Conservation (phyloP, 2,797 vertebrate genomes). For the Staurois parvus region DNA sequence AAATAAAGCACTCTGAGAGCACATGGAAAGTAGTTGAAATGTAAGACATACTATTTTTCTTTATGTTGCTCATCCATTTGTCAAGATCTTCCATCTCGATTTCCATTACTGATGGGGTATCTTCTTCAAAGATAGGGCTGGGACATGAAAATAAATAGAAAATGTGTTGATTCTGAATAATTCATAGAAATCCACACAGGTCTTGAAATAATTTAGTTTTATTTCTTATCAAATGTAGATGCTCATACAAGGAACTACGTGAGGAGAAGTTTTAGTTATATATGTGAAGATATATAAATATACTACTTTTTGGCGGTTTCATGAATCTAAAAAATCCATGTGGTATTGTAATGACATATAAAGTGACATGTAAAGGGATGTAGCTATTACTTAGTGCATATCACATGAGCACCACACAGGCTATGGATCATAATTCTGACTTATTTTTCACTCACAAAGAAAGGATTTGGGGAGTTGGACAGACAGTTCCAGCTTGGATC, state of each 20-base stretch:
- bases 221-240: background rate
- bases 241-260: background rate
- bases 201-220: background rate
- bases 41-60: constrained; percentile 79
- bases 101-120: constrained; percentile 96
- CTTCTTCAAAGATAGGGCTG: constrained; percentile 98
- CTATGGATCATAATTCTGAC: too few relatives aligned
- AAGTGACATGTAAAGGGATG: background rate
- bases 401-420: background rate
- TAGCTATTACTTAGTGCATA: background rate
- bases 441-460: too few relatives aligned
- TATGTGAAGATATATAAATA: background rate
- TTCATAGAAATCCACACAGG: background rate
- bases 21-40: background rate
- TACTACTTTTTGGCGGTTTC: background rate
- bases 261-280: background rate
- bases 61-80: constrained; percentile 89
- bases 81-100: constrained; percentile 97
- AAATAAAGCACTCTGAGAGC: constrained; percentile 2
- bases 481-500: too few relatives aligned
- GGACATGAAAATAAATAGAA: constrained; percentile 26
- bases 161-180: background rate
- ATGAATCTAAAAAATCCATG: background rate
- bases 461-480: too few relatives aligned
- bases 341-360: background rate